Evolutionary conservation across 2,888 invertebrate species (phyloP).

Genomic region (Eristalinus aeneus): DNA sequence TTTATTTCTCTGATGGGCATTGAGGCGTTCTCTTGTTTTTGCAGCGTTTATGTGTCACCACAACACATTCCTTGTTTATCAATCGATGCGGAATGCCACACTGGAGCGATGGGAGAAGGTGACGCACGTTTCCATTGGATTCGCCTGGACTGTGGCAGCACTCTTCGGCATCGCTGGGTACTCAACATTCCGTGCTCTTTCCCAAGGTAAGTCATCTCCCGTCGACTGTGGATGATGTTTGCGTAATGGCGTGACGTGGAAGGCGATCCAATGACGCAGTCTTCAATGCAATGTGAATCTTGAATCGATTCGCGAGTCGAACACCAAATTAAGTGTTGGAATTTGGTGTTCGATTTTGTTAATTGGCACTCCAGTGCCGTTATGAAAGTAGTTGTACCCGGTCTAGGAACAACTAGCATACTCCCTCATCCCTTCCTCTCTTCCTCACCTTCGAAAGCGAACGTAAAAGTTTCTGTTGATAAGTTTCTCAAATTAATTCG

Average conservation of each 20-base stretch:
- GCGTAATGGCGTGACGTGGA: not conserved
- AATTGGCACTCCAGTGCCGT: no score
- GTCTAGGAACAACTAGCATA: not conserved
- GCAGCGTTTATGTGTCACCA: constrained; percentile 95
- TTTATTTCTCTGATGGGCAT: not conserved
- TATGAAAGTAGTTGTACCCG: no score
- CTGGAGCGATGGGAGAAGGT: constrained; percentile 90
- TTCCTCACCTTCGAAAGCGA: no score
- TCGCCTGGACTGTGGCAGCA: constrained; percentile 87
- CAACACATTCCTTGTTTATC: constrained; percentile 91
- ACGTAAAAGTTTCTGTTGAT: constrained; percentile 19
- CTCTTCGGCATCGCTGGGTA: constrained; percentile 90
- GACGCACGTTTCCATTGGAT: constrained; percentile 89
- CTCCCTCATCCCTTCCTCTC: not conserved
- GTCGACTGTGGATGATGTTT: not conserved
- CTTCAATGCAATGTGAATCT: no score
- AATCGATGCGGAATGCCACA: constrained; percentile 88
- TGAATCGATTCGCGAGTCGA: no score
- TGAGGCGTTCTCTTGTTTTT: constrained; percentile 63
- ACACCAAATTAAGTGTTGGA: no score
- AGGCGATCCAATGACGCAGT: not conserved
- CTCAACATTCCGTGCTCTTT: constrained; percentile 88
- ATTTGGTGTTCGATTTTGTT: no score
- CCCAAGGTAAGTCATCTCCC: constrained; percentile 84
- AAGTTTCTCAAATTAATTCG: constrained; percentile 45